Evolutionary conservation across 1,140 invertebrate genomes (phyloP), one percentile per base, ranked within the genome.

Genomic region (Hermetia illucens): DNA sequence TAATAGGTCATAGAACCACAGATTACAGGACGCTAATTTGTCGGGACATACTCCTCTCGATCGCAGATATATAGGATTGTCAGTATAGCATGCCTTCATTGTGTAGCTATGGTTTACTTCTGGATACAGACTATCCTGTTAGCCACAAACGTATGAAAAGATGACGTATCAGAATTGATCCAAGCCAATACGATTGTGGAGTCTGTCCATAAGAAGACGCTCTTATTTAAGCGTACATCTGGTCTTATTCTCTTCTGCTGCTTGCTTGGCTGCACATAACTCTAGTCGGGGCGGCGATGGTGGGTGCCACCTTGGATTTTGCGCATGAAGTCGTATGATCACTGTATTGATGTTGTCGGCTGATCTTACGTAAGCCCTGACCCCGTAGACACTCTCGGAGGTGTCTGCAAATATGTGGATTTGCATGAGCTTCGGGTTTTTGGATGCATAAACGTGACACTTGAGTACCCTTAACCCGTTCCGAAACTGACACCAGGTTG

Each of bases 31-130:
- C n/a, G n/a, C n/a, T n/a, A n/a, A n/a, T n/a, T n/a, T n/a, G n/a
- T n/a, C n/a, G n/a, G n/a, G n/a, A n/a, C n/a, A n/a, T n/a, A n/a
- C n/a, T n/a, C 49, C 52, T 29, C 55, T 19, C 0, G 52, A 53
- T 5, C 49, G 35, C 13, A 55, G 18, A 42, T 58, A 52, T 3
- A 52, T 52, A 8, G 53, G 51, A 44, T 58, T 59, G 8, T 41
- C n/a, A 12, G 41, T 22, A 1, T 21, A 12, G 52, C 57, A 62
- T 63, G 9, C 51, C 38, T n/a, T 44, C 40, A 3, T 52, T 43
- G 6, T 39, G 13, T 6, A 41, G 17, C 30, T 44, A 40, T 20
- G 53, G 41, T 35, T 21, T 15, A 31, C 17, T 43, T 22, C 24
- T 43, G 43, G 3, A 49, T 44, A 22, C 41, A 37, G 19, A 36